Base-by-base conservation (phyloP, 2,797 vertebrate species). In the Benthosema pterotum region DNA sequence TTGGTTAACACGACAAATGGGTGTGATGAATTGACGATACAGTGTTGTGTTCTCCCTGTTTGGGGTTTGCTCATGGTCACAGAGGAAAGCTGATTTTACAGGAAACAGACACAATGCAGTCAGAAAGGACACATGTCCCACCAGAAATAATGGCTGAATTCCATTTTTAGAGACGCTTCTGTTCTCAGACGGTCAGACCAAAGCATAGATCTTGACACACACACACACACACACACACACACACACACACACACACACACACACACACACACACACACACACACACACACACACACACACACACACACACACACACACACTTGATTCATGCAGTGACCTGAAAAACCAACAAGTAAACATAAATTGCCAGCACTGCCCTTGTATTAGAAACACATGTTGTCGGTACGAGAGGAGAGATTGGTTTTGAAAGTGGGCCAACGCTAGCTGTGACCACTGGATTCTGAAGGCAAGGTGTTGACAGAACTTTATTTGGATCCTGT, bases 91-190 rank as follows among this genome's bases (percentile, higher is more conserved):
- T 13, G 17, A 52, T 8, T 16, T 79, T 69, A 28, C 32, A 38
- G 32, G 1, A 38, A 38, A 38, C 1, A 8, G 32, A 8, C 22
- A 38, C 32, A 8, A 38, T 38, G 11, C 61, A 42, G 38, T 52
- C 65, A 28, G 45, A 77, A 5, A 47, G 46, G 67, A 79, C 77
- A 80, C 74, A 77, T 74, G 64, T 83, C 79, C 38, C 16, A 8
- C 54, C 78, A 6, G 80, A 78, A 57, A 80, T 69, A 65, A 66
- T 60, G 69, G 65, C 60, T 42, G 57, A 76, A 78, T 81, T 78
- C 79, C 83, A 71, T 57, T 38, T 77, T 45, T 48, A 38, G 58
- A 78, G 67, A 75, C 60, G 59, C 64, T 1, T 32, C 8, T 19
- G 15, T 14, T 69, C 70, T 69, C 69, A n/a, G n/a, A n/a, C n/a